Evolutionary conservation across 2,113 vertebrate species (phyloP).

Genomic region (Mesitornis unicolor): DNA sequence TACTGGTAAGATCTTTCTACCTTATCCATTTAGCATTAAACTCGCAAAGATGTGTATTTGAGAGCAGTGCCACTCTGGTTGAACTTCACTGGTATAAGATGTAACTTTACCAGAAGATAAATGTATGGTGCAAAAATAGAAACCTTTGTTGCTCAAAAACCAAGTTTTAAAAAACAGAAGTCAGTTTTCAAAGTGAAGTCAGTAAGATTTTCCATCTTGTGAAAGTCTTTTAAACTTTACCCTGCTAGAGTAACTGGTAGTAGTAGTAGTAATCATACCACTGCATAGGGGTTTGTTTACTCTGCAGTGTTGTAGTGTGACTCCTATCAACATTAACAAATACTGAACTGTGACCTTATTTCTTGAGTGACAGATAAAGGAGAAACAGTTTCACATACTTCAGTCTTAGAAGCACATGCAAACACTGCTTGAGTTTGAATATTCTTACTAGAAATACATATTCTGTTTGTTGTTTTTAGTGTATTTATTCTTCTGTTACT

Average conservation of each 20-base stretch:
- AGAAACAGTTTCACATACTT: not conserved
- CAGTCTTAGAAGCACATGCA: not conserved
- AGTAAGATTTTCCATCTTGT: not conserved
- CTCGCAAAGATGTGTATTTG: not conserved
- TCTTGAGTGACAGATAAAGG: not conserved
- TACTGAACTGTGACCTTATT: not conserved
- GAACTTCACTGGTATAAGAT: rapidly evolving
- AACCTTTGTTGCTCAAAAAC: not conserved
- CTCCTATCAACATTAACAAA: not conserved
- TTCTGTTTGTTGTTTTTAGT: not conserved
- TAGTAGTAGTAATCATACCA: not conserved
- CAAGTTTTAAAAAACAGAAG: not conserved
- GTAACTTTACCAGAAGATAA: not conserved
- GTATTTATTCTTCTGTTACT: not conserved
- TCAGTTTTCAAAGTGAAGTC: not conserved
- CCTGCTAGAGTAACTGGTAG: not conserved
- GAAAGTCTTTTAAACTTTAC: not conserved
- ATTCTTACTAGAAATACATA: not conserved
- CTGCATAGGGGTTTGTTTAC: not conserved
- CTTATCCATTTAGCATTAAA: not conserved
- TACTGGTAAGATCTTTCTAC: not conserved
- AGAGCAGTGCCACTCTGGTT: not conserved
- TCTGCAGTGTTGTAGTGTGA: not conserved
- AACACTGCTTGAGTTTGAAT: not conserved
- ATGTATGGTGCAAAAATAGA: not conserved